These are phyloP conservation scores for Agonopterix alstromeriana DNA, from an alignment of 2,888 invertebrate species.

Conservation along the genomic window DNA sequence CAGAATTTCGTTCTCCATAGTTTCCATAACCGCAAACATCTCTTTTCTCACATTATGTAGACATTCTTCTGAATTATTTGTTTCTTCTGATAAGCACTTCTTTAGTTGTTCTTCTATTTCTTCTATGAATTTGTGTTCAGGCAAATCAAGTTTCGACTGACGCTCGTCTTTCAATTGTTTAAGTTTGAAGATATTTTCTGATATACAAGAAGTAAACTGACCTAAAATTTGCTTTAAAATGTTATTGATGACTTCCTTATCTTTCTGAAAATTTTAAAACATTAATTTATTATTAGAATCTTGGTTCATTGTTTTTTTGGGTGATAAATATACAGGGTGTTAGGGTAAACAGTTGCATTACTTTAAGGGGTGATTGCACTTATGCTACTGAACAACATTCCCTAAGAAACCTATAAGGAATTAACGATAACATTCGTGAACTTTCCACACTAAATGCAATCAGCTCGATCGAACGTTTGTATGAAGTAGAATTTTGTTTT, in stretches of 20 bases:
- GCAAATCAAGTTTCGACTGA: no score
- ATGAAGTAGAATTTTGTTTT: no score
- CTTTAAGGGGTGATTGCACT: no score
- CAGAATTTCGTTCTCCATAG: constrained; percentile 23
- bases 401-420: neutral
- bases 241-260: constrained; percentile 23
- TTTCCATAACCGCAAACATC: constrained; percentile 25
- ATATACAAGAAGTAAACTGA: constrained; percentile 27
- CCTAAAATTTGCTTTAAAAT: constrained; percentile 23
- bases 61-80: constrained; percentile 25
- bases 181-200: constrained; percentile 18
- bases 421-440: no score
- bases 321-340: neutral
- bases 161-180: no score
- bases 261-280: constrained; percentile 19
- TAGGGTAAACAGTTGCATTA: no score
- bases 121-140: constrained; percentile 21
- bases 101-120: constrained; percentile 26
- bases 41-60: constrained; percentile 22
- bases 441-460: no score
- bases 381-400: no score
- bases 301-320: neutral
- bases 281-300: neutral
- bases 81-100: constrained; percentile 19
- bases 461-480: no score